Base-by-base conservation (phyloP, 2,888 invertebrate species). In the Drosophila nr. perissopoda region DNA sequence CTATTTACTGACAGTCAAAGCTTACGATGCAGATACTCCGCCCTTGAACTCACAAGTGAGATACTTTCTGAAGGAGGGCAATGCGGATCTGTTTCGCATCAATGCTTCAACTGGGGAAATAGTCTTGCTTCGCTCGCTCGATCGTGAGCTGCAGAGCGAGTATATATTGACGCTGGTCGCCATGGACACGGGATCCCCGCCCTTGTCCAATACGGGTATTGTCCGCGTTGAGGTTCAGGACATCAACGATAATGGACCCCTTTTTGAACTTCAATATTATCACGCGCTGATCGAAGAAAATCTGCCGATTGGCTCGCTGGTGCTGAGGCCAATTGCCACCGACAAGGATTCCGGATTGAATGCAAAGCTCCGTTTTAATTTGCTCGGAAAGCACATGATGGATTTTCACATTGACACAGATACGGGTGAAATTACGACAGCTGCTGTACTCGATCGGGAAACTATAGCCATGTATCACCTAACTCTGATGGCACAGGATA, bases 151-250 rank as follows among this genome's bases (percentile, higher is more conserved):
- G 75, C 96, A 97, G 90, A 95, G 96, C 73, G 97, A 97, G 93
- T 98, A 98, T 92, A 95, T 96, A 60, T 94, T 98, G 80, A 97
- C 97, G 4, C 94, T 98, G 61, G 97, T 98, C 72, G 98, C 98
- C 70, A 98, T 98, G 97, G 98, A 98, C 94, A 97, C 98, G 97
- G 98, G 98, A 66, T 97, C 97, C 27, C 98, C 98, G 25, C 97
- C 98, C 3, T 94, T 98, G 66, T 98, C 98, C 3, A 98, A 99
- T 57, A 97, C 98, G 6, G 98, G 98, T 45, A 96, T 97, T 57
- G 97, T 99, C 2, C 95, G 96, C 89, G 96, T 99, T 69, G 94
- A 97, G 62, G 98, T 99, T 13, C 97, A 98, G 93, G 99, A 99
- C 93, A 96, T 98, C 67, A 99, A 99, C 92, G 99, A 99, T 92